phyloP scores from a whole-genome alignment of 2,797 vertebrate genomes.

The Bovichtus variegatus region DNA sequence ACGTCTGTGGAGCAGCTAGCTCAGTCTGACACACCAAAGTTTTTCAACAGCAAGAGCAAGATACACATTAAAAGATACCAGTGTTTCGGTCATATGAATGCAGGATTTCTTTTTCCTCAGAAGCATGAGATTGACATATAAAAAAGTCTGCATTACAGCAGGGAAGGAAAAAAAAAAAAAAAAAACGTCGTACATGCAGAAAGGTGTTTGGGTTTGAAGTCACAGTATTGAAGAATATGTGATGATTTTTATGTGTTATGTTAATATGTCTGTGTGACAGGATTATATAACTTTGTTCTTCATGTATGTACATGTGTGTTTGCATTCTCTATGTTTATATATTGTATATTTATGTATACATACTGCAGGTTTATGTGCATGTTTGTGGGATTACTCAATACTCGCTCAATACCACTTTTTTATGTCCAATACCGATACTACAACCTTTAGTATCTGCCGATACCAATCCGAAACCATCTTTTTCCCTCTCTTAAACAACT shows the following conservation, averaged over 20 bases:
- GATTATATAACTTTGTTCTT: background rate
- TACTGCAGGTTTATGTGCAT: background rate
- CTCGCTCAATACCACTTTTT: no score
- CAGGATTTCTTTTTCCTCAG: conserved; percentile 4
- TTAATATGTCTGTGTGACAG: background rate
- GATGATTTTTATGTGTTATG: no score
- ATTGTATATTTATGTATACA: background rate
- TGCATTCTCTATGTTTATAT: background rate
- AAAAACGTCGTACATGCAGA: background rate
- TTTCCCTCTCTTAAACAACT: no score
- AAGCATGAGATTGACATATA: background rate
- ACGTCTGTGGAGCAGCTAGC: conserved; percentile 21
- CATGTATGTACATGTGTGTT: background rate
- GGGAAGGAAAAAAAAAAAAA: background rate
- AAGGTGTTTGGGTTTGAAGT: background rate
- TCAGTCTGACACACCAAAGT: conserved; percentile 1
- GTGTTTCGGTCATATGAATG: background rate
- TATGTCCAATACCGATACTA: no score
- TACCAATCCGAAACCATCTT: no score
- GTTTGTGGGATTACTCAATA: background rate
- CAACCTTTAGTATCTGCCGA: no score
- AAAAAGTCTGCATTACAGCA: background rate
- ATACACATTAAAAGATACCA: conserved; percentile 6
- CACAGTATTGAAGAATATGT: background rate
- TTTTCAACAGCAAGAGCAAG: conserved; percentile 12